phyloP scores from a whole-genome alignment of 2,888 invertebrate species.

The Drosophila mulleri region DNA sequence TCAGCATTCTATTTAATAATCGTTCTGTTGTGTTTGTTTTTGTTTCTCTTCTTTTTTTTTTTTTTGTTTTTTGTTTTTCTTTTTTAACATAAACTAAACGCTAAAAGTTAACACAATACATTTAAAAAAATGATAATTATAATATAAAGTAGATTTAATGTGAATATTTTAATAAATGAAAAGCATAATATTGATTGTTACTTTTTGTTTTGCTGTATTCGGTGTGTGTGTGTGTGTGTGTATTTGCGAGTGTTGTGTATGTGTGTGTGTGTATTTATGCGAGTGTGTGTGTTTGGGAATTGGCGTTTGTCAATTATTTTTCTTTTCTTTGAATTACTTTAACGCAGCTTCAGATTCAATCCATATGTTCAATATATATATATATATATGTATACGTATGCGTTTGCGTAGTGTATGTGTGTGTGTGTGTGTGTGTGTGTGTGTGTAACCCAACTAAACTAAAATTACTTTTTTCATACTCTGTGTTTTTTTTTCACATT shows the following conservation, averaged over 20 bases:
- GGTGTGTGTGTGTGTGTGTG: background rate
- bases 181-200: constrained; percentile 48
- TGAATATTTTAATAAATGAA: constrained; percentile 57
- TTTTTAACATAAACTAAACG: constrained; percentile 59
- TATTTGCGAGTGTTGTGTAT: constrained; percentile 5
- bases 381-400: constrained; percentile 9
- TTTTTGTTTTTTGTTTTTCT: background rate
- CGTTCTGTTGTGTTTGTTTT: constrained; percentile 31
- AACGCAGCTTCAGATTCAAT: constrained; percentile 57
- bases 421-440: constrained; percentile 23
- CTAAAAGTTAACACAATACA: constrained; percentile 66
- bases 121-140: constrained; percentile 59
- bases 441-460: constrained; percentile 47
- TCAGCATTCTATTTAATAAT: constrained; percentile 49
- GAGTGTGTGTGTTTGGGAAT: constrained; percentile 20
- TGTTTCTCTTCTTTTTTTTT: constrained; percentile 10
- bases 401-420: constrained; percentile 12
- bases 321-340: constrained; percentile 36
- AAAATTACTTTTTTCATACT: constrained; percentile 34
- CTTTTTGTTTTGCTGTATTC: constrained; percentile 17
- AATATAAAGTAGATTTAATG: constrained; percentile 56
- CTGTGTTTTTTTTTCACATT: constrained; percentile 8
- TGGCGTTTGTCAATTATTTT: constrained; percentile 32
- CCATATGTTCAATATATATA: constrained; percentile 17
- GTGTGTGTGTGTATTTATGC: constrained; percentile 15